Evolutionary conservation across 1,140 invertebrate species (phyloP), one percentile per base, ranked within the genome.

Genomic region (Drosophila obscura): DNA sequence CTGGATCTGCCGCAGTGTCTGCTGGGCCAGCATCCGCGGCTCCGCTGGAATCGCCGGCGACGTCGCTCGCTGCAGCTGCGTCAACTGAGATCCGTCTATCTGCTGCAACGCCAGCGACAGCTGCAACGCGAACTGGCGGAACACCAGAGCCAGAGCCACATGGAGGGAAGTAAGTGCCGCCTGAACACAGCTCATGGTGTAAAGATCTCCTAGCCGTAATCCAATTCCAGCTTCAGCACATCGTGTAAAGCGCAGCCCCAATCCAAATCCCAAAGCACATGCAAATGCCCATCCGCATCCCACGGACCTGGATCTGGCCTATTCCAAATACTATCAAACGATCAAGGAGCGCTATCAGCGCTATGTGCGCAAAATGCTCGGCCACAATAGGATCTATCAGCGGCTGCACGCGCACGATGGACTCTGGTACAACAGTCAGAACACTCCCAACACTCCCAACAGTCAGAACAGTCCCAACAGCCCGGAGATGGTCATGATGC

Each of bases 11-110:
- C 91, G 0, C 77, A 95, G 71, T 95, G 97, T 80, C 92, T 96
- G 0, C 93, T 96, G 0, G 96, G 96, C n/a, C 95, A 97, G 90
- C 96, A 97, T 92, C 96, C 96, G 0, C 93, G 96, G 11, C 93
- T 97, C 43, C 92, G 96, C 35, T 97, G 96, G 95, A 96, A 95
- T 76, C 93, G 96, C 9, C 92, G 95, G 31, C 64, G 84, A 1
- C 91, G 95, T 73, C 92, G 96, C 63, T 95, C 95, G 0, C 87
- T 95, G 9, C 90, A 93, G 68, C 91, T 94, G 51, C 91, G 93
- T 1, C 93, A 93, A 48, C 79, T 92, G 35, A 85, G 93, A 24
- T 93, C 93, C 1, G 77, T 92, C 0, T 94, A 92, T 58, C 69
- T 94, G 0, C 85, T 91, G 39, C 69, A 77, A 31, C 60, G 87